Conservation (phyloP, 2,888 invertebrate species). For the Bugula neritina region DNA sequence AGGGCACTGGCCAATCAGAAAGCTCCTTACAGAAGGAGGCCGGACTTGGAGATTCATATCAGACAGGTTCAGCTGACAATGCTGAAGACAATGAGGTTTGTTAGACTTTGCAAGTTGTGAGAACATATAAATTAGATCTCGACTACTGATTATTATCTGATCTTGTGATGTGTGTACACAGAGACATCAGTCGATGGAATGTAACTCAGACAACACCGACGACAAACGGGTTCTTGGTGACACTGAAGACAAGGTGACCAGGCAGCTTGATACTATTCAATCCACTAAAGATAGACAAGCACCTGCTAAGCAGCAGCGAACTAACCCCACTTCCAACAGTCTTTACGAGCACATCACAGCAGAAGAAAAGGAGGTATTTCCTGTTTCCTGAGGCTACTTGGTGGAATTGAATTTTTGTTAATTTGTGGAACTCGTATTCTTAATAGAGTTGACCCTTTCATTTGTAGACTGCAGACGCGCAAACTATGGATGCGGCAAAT, state of each 20-base stretch:
- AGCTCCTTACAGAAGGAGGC: neutral
- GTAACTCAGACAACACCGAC: too few relatives aligned
- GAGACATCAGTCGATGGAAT: too few relatives aligned
- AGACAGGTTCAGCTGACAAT: constrained; percentile 6
- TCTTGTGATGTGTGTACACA: too few relatives aligned
- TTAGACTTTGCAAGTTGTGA: too few relatives aligned
- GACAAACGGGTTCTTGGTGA: constrained; percentile 1
- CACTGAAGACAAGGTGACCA: neutral
- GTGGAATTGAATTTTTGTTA: too few relatives aligned
- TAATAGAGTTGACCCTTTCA: too few relatives aligned
- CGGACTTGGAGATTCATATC: constrained; percentile 16
- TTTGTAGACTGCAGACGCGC: constrained; percentile 57
- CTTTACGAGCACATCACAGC: constrained; percentile 22
- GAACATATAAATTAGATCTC: too few relatives aligned
- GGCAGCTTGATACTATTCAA: neutral
- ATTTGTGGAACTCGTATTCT: too few relatives aligned
- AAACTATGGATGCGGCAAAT: constrained; percentile 59
- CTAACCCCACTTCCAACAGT: neutral
- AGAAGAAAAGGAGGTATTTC: neutral
- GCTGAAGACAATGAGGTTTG: neutral
- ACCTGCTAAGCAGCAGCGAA: neutral
- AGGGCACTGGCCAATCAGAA: constrained; percentile 21
- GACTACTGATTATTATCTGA: too few relatives aligned
- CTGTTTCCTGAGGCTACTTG: too few relatives aligned
- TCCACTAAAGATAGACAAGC: neutral